Conservation (phyloP, 2,113 vertebrate species). For the Dicentrarchus labrax region DNA sequence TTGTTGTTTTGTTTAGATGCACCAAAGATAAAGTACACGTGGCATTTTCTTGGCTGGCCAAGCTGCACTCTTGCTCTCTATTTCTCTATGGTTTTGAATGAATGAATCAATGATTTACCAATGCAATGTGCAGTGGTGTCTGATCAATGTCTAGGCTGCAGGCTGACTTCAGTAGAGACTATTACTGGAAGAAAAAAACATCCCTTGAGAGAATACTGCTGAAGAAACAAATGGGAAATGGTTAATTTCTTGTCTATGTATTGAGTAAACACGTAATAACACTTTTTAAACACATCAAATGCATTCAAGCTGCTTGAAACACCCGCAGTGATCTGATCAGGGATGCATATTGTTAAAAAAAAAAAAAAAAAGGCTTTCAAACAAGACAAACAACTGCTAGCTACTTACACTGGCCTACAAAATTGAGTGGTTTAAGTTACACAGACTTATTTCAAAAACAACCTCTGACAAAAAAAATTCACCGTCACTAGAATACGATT, state of each 20-base stretch:
- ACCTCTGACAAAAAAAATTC: constrained; percentile 38
- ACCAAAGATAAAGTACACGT: constrained; percentile 9
- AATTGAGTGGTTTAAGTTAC: constrained; percentile 51
- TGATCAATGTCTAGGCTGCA: constrained; percentile 18
- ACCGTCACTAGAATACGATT: constrained; percentile 66
- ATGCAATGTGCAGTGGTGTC: constrained; percentile 14
- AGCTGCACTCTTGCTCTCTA: not conserved
- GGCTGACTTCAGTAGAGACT: constrained; percentile 18
- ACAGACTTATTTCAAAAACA: constrained; percentile 49
- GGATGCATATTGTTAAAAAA: constrained; percentile 44
- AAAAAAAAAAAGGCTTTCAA: constrained; percentile 22
- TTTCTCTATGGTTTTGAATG: constrained; percentile 22
- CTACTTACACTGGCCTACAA: constrained; percentile 48
- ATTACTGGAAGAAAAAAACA: constrained; percentile 21
- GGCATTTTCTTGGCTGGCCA: not conserved
- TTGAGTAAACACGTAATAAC: constrained; percentile 19
- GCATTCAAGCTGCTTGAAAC: constrained; percentile 25
- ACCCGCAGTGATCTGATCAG: constrained; percentile 37
- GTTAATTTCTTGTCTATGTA: not conserved
- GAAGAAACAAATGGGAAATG: not conserved
- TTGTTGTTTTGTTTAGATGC: constrained; percentile 16
- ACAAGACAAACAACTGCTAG: constrained; percentile 53
- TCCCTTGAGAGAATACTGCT: not conserved
- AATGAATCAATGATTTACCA: not conserved
- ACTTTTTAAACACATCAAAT: constrained; percentile 34